These are phyloP conservation scores for Meriones psammophilus DNA, from an alignment of 2,797 vertebrate species.

Conservation along the genomic window DNA sequence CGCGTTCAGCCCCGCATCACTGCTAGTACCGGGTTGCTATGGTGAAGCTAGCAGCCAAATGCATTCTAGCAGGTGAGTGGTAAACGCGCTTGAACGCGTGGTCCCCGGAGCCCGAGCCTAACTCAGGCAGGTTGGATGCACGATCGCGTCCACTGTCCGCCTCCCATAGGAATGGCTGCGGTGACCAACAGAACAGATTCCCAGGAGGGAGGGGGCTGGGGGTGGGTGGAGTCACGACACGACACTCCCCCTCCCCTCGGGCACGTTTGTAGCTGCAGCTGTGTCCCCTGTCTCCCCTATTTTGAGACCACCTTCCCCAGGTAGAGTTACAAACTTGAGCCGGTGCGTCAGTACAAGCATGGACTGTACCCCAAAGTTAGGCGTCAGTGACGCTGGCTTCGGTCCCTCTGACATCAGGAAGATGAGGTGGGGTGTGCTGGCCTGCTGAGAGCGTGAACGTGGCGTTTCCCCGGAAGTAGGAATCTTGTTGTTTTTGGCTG, in stretches of 20 bases:
- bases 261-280: not conserved
- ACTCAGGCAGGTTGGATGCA: slow-evolving; percentile 6
- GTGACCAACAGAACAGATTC: not conserved
- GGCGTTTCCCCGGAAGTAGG: not conserved
- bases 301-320: not conserved
- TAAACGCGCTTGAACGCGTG: not conserved
- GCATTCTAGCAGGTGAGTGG: slow-evolving; percentile 90
- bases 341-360: not conserved
- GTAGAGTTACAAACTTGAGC: not conserved
- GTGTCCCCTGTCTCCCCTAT: not conserved
- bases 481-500: slow-evolving; percentile 2
- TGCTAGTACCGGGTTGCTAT: slow-evolving; percentile 80
- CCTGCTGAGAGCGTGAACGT: not conserved
- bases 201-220: not conserved
- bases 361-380: not conserved
- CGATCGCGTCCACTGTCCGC: not conserved
- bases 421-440: not conserved
- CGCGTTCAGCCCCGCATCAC: not conserved
- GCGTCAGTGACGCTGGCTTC: not conserved
- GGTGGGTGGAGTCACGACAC: not conserved
- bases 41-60: slow-evolving; percentile 91
- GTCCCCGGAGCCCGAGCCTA: not conserved
- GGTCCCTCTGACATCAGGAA: not conserved
- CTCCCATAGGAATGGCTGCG: not conserved
- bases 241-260: not conserved